Percentiles rank a stretch among this genome's conserved stretches.
Conservation (phyloP, 2,797 vertebrate species). For the Thripadectes ignobilis region DNA sequence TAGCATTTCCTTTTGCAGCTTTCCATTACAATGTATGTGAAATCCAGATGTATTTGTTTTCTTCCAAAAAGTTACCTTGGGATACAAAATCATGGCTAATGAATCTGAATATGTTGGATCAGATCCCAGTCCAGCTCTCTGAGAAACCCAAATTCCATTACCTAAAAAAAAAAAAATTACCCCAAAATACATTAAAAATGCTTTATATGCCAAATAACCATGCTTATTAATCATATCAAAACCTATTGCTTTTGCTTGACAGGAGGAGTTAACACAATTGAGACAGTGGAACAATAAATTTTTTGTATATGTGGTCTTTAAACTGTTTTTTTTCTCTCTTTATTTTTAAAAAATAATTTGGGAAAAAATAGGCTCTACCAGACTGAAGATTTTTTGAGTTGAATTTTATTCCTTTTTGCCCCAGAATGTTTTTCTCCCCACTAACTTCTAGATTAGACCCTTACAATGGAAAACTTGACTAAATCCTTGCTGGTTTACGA, state of each 20-base stretch:
- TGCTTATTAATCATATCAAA: not conserved
- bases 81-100: constrained; percentile 52
- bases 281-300: not conserved
- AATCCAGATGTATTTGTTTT: constrained; percentile 72
- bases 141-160: constrained; percentile 54
- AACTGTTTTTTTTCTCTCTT: not conserved
- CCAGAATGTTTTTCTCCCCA: not conserved
- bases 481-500: not conserved
- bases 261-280: not conserved
- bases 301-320: not conserved
- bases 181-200: not conserved
- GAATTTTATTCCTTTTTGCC: not conserved
- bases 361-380: not conserved
- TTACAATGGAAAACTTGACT: not conserved
- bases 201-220: not conserved
- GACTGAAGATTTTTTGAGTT: not conserved
- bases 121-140: constrained; percentile 31
- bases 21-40: constrained; percentile 43
- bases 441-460: not conserved
- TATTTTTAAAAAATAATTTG: not conserved
- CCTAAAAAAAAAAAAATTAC: not conserved
- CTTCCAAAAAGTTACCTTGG: constrained; percentile 67
- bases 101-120: constrained; percentile 50
- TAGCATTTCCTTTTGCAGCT: constrained; percentile 60
- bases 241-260: not conserved